Percentiles rank a stretch among this genome's conserved stretches.
Evolutionary conservation across 2,888 invertebrate genomes (phyloP).

Genomic region (Amphipyra berbera): DNA sequence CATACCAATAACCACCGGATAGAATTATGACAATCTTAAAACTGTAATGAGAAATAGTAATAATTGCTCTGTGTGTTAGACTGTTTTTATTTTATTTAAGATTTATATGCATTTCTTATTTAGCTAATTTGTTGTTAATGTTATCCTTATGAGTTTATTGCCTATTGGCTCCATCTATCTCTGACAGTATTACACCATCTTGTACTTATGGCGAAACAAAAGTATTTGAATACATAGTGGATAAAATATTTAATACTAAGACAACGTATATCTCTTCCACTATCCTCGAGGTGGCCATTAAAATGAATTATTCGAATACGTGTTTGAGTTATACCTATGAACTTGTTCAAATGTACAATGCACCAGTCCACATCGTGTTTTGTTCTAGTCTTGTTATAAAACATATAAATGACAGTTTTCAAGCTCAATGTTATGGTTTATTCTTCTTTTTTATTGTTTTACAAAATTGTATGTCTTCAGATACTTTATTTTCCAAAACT

Average conservation of each 20-base stretch:
- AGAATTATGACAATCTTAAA: no score
- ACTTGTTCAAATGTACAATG: conserved; percentile 37
- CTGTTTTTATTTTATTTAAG: no score
- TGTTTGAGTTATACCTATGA: conserved; percentile 42
- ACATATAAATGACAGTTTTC: background rate
- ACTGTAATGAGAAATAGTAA: no score
- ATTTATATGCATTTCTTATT: no score
- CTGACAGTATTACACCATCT: conserved; percentile 10
- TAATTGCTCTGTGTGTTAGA: no score
- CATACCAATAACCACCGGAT: no score
- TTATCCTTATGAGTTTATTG: background rate
- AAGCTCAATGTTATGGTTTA: no score
- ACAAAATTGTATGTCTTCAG: no score
- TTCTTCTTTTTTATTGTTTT: no score
- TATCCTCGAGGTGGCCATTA: conserved; percentile 58
- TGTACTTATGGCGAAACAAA: conserved; percentile 33
- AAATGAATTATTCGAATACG: conserved; percentile 63
- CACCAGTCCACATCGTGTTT: conserved; percentile 9
- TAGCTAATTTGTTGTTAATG: no score
- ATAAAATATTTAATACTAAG: conserved; percentile 59
- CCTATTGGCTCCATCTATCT: conserved; percentile 9
- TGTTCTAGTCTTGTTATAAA: background rate
- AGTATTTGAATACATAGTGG: conserved; percentile 45
- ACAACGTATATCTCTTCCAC: conserved; percentile 51
- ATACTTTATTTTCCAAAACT: no score